Base-by-base conservation (phyloP, 2,888 invertebrate species). In the Luperina testacea region DNA sequence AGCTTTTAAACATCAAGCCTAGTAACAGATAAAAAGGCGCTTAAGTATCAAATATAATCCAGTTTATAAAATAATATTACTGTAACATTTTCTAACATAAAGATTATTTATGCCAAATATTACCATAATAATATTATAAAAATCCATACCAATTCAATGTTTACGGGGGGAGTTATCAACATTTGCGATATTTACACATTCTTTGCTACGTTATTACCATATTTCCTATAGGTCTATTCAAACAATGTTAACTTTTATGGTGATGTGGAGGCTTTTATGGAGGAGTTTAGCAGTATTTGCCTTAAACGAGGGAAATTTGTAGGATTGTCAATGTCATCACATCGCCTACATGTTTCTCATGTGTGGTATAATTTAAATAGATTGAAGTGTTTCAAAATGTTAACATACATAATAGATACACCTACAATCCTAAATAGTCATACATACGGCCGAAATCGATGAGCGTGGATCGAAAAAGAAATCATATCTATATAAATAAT, bases 101-200 rank as follows among this genome's bases (percentile, higher is more conserved):
- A 51, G 73, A 27, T 61, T 64, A 72, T 80, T 71, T 53, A 86
- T 74, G 70, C 59, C 42, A 68, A 64, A 77, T 15, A 82, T 86
- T 74, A 73, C 24, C 86, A 82, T 86, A 70, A 17, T 32, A 72
- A 27, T n/a, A 68, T 8, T 69, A 32, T 24, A 53, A 53, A 75
- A 68, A 68, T 27, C 20, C 24, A 45, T 32, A 38, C 13, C 17
- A 59, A 63, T 59, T 45, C 15, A 15, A 68, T 59, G 32, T 63
- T 74, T 61, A 74, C 77, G 17, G 67, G 11, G 32, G 77, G 67
- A 73, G 73, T 82, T 67, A 59, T 70, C 73, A 53, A 20, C 11
- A 63, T 63, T 71, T 20, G 3, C 7, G n/a, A 38, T 71, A 71
- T 71, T 71, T 63, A 61, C 13, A 63, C 20, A 71, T 63, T 4